phyloP scores from a whole-genome alignment of 2,113 vertebrate species.

The Serinus canaria region DNA sequence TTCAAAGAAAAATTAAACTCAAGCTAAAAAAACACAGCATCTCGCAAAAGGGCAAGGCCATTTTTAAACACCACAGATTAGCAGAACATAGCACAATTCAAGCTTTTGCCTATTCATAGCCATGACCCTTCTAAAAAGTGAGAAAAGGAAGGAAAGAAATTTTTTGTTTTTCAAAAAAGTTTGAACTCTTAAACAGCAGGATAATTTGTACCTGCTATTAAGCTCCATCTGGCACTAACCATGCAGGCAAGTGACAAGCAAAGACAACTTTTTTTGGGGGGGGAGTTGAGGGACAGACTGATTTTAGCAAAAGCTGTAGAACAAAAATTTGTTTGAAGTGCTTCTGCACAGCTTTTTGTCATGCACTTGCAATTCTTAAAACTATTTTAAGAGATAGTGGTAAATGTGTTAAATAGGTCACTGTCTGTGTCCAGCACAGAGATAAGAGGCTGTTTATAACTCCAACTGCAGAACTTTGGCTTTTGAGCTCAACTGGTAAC shows the following conservation, averaged over 20 bases:
- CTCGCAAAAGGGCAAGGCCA: not conserved
- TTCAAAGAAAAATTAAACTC: not conserved
- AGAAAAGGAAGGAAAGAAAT: not conserved
- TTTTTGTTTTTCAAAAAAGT: not conserved
- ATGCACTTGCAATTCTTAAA: not conserved
- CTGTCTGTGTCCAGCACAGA: conserved; percentile 19
- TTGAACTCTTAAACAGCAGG: not conserved
- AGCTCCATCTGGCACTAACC: conserved; percentile 29
- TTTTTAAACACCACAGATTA: conserved; percentile 20
- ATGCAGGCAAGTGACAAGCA: not conserved
- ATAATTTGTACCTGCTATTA: conserved; percentile 38
- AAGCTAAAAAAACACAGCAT: not conserved
- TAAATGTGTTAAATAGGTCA: conserved; percentile 42
- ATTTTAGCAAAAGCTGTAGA: conserved; percentile 5
- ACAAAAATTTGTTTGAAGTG: not conserved
- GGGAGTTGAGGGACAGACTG: not conserved
- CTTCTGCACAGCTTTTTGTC: not conserved
- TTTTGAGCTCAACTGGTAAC: conserved; percentile 35
- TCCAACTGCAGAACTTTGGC: conserved; percentile 23
- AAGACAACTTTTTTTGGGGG: not conserved
- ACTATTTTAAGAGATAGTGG: not conserved
- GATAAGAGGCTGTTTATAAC: conserved; percentile 38
- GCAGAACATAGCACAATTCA: not conserved
- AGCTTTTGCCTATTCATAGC: not conserved
- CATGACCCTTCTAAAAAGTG: not conserved